Base-by-base conservation (phyloP, 2,113 vertebrate genomes). In the Grallaria varia region DNA sequence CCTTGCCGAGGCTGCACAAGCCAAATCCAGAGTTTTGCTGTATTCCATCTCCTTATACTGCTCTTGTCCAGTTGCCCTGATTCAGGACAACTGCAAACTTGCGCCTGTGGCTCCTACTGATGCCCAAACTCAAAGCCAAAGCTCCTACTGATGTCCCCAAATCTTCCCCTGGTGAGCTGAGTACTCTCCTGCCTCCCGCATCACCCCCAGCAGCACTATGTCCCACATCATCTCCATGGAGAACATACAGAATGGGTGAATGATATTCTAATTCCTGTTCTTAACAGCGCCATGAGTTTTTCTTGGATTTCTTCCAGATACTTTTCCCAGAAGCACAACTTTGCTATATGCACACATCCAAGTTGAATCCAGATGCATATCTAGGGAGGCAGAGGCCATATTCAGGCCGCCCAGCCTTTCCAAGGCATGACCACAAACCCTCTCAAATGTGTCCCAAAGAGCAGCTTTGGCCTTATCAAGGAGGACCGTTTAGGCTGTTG, bases 401-500 rank as follows among this genome's bases (percentile, higher is more conserved):
- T 21, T 60, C 49, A 82, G 71, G 14, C 42, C 33, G 74, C 77
- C 69, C 84, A 91, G n/a, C 49, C 91, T 77, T 89, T 83, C 59
- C 37, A 72, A 84, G 55, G 66, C 53, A 94, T 0, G 1, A 87
- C 56, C 11, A 44, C 56, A 95, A 73, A 66, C 14, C 13, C 22
- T 68, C 44, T 35, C 59, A 82, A 94, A 95, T 58, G 69, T 56
- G 73, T 25, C 58, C 16, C 52, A 76, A 24, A 10, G 2, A 73
- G 73, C 25, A 89, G 35, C 71, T 83, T 79, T 69, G 49, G 24
- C 22, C 33, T 87, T 52, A 40, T 75, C 55, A 77, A 83, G 49
- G 63, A 55, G 45, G 45, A 63, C 45, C 84, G 55, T 40, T 79
- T 22, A 84, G 56, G 58, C 30, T 79, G 37, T 56, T 6, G 3